Base-by-base conservation (phyloP, 2,113 vertebrate genomes). In the Marmota monax region DNA sequence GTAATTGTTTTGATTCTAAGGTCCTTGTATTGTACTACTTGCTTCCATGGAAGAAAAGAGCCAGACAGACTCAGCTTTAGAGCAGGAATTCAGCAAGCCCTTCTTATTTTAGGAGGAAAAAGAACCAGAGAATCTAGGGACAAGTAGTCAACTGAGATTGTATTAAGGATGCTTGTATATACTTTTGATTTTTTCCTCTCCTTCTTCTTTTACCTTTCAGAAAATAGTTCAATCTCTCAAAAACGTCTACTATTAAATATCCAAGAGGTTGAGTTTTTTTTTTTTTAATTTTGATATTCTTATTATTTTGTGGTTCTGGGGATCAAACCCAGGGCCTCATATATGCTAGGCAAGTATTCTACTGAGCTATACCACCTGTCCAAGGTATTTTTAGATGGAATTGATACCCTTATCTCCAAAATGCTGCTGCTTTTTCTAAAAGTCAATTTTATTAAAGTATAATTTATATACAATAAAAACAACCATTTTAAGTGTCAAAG, bases 1-100 rank as follows among this genome's bases (percentile, higher is more conserved):
- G 48, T 92, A 87, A 97, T n/a, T 87, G 32, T 90, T 89, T 86
- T 73, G 45, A 96, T 73, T 90, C 96, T 88, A 95, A 96, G 67
- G 56, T 78, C 63, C 32, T 93, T 95, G 45, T 83, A 82, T 74
- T 96, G 34, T n/a, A 92, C 73, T 88, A 56, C 14, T 77, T 88
- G 5, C 14, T 94, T 73, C 42, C 32, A 48, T 78, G 67, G 61
- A 32, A 91, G 39, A 89, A 94, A 96, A 18, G 20, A 85, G 48
- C 48, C 92, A 58, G 37, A 92, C 4, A 93, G 70, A n/a, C 56
- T 93, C 77, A 95, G 45, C 39, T 90, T 96, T 90, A 69, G 27
- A 73, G 53, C 51, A 92, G 72, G 48, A 97, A 97, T 85, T 96
- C 8, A 12, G 63, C 76, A 95, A 76, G 34, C 25, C 45, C 53